These are phyloP conservation scores for Listronotus bonariensis DNA, from an alignment of 1,140 invertebrate genomes.

Conservation along the genomic window DNA sequence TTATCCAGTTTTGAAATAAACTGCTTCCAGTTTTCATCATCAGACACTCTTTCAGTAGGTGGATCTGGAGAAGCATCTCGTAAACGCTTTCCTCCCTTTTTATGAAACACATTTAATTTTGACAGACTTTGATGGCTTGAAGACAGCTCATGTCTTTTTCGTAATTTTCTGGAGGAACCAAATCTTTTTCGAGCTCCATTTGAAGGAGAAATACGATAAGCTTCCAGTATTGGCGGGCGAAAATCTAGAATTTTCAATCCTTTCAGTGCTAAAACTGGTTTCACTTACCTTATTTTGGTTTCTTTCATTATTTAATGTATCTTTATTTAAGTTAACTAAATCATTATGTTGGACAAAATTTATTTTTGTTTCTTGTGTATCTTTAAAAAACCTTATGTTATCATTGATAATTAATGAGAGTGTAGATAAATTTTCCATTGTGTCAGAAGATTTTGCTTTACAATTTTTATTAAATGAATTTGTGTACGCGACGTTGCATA, in stretches of 20 bases:
- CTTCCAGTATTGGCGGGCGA: conserved; percentile 13
- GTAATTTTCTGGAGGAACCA: conserved; percentile 25
- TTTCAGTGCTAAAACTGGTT: neutral
- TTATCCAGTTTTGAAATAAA: conserved; percentile 45
- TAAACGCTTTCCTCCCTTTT: neutral
- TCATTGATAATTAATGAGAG: too few relatives aligned
- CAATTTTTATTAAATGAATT: too few relatives aligned
- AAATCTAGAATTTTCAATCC: conserved; percentile 9
- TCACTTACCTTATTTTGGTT: neutral
- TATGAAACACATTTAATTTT: conserved; percentile 6
- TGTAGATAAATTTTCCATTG: too few relatives aligned
- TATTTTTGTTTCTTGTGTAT: too few relatives aligned
- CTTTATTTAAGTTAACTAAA: too few relatives aligned
- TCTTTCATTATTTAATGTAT: neutral
- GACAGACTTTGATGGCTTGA: conserved; percentile 1
- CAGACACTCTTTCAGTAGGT: neutral
- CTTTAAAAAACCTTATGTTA: too few relatives aligned
- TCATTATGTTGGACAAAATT: too few relatives aligned
- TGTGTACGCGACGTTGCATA: too few relatives aligned
- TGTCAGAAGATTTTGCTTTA: too few relatives aligned
- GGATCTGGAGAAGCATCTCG: neutral
- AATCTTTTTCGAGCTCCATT: conserved; percentile 10
- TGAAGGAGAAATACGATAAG: conserved; percentile 22
- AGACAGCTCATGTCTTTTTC: neutral
- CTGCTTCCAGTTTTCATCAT: conserved; percentile 43